A percentile compares a stretch with the other conserved stretches of the same genome.
phyloP scores from a whole-genome alignment of 2,113 vertebrate species.

The Pelodiscus sinensis region DNA sequence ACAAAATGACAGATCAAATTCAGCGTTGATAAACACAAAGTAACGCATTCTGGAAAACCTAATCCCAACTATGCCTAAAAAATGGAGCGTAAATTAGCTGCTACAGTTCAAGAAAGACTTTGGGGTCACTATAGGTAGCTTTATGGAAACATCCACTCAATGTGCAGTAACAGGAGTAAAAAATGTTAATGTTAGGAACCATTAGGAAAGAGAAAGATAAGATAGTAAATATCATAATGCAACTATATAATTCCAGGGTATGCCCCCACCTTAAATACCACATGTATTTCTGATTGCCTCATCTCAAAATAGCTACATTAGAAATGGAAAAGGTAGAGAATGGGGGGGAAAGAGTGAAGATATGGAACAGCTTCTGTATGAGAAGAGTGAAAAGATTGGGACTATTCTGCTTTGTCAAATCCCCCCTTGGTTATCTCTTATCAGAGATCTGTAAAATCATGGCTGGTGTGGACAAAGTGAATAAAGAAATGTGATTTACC shows the following conservation, averaged over 20 bases:
- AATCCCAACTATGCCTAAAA: not conserved
- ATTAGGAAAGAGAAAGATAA: not conserved
- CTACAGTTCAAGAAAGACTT: not conserved
- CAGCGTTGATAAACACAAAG: not conserved
- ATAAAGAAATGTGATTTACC: not conserved
- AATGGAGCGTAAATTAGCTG: not conserved
- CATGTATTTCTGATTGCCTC: not conserved
- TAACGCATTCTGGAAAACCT: not conserved
- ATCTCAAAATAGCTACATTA: not conserved
- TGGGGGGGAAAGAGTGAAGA: not conserved
- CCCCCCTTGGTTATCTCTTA: too few species aligned
- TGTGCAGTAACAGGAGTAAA: not conserved
- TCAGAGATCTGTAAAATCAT: not conserved
- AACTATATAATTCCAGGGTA: not conserved
- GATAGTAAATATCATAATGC: not conserved
- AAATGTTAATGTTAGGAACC: not conserved
- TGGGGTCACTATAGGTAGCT: not conserved
- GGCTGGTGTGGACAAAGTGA: not conserved
- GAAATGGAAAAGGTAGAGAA: not conserved
- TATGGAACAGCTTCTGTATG: not conserved
- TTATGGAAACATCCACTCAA: not conserved
- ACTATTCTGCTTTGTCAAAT: not conserved
- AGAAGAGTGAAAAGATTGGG: not conserved
- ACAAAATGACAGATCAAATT: not conserved
- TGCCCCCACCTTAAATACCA: not conserved